Percentiles rank a stretch among this genome's conserved stretches.
phyloP scores from a whole-genome alignment of 2,888 invertebrate genomes.

The Drosophila stalkeri region DNA sequence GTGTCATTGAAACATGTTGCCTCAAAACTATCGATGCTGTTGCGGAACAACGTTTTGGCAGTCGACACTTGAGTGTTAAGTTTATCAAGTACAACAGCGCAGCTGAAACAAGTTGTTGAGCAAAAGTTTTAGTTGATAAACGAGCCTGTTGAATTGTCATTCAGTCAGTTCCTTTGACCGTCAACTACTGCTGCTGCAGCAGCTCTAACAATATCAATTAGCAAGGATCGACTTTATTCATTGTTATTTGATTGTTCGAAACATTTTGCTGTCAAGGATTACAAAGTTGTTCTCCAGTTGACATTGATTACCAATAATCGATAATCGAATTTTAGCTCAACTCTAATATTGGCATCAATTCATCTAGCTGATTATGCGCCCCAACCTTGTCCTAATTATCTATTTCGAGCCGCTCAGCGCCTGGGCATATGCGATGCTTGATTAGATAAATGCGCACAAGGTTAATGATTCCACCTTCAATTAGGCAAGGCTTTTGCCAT shows the following conservation, averaged over 20 bases:
- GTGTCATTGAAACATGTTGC: conserved; percentile 55
- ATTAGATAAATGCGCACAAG: conserved; percentile 58
- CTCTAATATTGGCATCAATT: conserved; percentile 11
- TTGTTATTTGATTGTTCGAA: background rate
- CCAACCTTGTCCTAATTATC: conserved; percentile 33
- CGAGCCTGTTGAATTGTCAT: conserved; percentile 2
- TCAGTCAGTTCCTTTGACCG: background rate
- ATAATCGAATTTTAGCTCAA: background rate
- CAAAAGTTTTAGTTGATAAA: conserved; percentile 5
- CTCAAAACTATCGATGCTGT: conserved; percentile 6
- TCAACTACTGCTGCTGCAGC: conserved; percentile 1
- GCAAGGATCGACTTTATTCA: background rate
- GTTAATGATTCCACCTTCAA: conserved; percentile 45
- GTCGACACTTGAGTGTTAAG: background rate
- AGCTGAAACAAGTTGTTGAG: conserved; percentile 5
- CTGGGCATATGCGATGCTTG: conserved; percentile 36
- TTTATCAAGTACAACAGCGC: conserved; percentile 5
- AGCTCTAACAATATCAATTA: background rate
- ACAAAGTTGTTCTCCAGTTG: no score
- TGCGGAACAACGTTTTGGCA: background rate
- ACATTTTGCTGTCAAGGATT: no score
- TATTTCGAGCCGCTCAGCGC: conserved; percentile 28
- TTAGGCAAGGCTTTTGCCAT: conserved; percentile 29
- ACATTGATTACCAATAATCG: conserved; percentile 3
- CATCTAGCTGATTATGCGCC: conserved; percentile 15